Base-by-base conservation (phyloP, 2,888 invertebrate genomes). In the Pocota personata region DNA sequence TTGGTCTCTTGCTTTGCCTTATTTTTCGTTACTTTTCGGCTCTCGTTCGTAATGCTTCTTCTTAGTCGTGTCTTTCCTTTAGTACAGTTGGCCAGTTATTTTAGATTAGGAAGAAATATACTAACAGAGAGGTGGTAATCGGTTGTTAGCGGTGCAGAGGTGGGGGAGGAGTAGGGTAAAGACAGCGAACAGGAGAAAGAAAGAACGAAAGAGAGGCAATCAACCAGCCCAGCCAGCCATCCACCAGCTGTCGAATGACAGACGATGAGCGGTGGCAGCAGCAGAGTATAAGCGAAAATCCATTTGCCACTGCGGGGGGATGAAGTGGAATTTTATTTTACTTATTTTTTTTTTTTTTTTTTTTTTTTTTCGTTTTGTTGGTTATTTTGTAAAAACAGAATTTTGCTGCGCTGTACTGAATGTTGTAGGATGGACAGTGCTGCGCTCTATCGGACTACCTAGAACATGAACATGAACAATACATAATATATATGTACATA, bases 81-180 rank as follows among this genome's bases (percentile, higher is more conserved):
- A 75, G 82, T 77, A 82, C 67, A 82, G 82, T 87, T 87, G 87
- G 82, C 82, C 87, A 82, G 82, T 82, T 82, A 82, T 82, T 87
- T 73, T 57, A 82, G 69, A 82, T 87, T 87, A 78, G 82, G 64
- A 82, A 86, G 66, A 82, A 77, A 71, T 73, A 67, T 75, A 64
- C 64, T 60, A 82, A n/a, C 64, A 72, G 62, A 55, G 64, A 67
- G 32, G 73, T 60, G 46, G 71, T 37, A 73, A 60, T 60, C 37
- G 69, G 4, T n/a, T n/a, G 52, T 8, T 21, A 35, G 14, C 8
- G 35, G 14, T 10, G 55, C 14, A 8, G 6, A n/a, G 14, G 48
- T 3, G 30, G 55, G 0, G 40, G 64, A 40, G 66, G 24, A 43
- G 37, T 52, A 37, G 55, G 64, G 21, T 12, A 43, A 52, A 58